Evolutionary conservation across 2,113 vertebrate species (phyloP).

Genomic region (Prunella fulvescens): DNA sequence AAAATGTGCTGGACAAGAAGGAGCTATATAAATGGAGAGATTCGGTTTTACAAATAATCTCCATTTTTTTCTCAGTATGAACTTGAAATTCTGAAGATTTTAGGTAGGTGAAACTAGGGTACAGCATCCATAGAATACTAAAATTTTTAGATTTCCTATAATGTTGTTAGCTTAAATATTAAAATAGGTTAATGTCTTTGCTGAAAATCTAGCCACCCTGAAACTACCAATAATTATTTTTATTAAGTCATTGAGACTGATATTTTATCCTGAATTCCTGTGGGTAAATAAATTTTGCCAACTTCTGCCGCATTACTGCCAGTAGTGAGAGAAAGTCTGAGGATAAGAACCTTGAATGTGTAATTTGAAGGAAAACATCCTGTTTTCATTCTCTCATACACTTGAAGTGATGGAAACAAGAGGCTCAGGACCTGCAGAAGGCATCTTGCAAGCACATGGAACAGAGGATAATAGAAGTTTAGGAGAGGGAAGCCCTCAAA

Average conservation of each 20-base stretch:
- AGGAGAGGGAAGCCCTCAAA: not conserved
- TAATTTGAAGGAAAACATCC: not conserved
- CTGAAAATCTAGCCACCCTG: not conserved
- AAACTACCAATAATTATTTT: not conserved
- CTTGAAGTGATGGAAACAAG: not conserved
- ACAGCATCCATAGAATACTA: not conserved
- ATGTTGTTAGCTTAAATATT: not conserved
- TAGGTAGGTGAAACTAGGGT: not conserved
- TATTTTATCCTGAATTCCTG: not conserved
- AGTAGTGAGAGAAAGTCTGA: not conserved
- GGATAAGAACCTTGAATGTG: not conserved
- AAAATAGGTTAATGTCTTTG: not conserved
- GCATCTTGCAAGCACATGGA: not conserved
- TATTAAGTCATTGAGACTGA: not conserved
- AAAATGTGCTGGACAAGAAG: not conserved
- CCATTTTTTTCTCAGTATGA: not conserved
- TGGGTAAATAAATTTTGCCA: not conserved
- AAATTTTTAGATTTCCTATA: not conserved
- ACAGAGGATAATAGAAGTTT: not conserved
- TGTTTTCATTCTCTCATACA: not conserved
- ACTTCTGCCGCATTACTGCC: not conserved
- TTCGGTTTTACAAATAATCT: not conserved
- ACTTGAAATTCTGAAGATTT: not conserved
- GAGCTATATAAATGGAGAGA: not conserved
- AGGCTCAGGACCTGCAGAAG: not conserved